Evolutionary conservation across 2,113 vertebrate species (phyloP), one percentile per base, ranked within the genome.

Genomic region (Phocoena sinus): DNA sequence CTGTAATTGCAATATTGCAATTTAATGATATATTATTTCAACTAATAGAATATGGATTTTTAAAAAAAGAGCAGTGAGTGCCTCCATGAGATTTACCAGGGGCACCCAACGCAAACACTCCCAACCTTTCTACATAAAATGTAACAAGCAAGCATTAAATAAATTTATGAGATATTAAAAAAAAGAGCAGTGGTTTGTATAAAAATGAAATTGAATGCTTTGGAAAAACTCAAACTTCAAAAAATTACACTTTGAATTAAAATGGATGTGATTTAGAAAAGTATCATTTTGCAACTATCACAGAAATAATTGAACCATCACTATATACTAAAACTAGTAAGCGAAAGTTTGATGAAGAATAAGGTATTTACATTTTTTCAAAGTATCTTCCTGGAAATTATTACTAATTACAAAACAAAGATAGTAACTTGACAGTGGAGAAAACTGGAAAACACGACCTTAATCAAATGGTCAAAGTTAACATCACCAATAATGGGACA

Each of bases 121-220:
- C 38, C 89, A 98, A 44, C 74, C 98, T 95, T 98, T 98, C 96
- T 97, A 79, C 96, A 93, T 71, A 97, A 97, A 98, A 96, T 98
- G 98, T 98, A 98, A 97, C 97, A 96, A 98, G 92, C 89, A 98
- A 98, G 96, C 92, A 97, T 90, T 98, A 97, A 99, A 99, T 99
- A 99, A 99, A 99, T 98, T 98, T 98, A 97, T 98, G 97, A 98
- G 98, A 98, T 98, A 82, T 97, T 93, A 33, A 76, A 38, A 83
- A 77, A 89, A 92, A 71, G 8, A 74, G 31, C 47, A 89, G 31
- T 91, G 21, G 25, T 47, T n/a, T 82, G 4, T 83, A 62, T 73
- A 85, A 90, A 93, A 94, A 56, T 4, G 58, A 89, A 74, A 28
- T 62, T 21, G 36, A 93, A 63, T 56, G 65, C 73, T 83, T 91